Evolutionary conservation across 1,140 invertebrate species (phyloP).

Genomic region (Panagrolaimus sp.): DNA sequence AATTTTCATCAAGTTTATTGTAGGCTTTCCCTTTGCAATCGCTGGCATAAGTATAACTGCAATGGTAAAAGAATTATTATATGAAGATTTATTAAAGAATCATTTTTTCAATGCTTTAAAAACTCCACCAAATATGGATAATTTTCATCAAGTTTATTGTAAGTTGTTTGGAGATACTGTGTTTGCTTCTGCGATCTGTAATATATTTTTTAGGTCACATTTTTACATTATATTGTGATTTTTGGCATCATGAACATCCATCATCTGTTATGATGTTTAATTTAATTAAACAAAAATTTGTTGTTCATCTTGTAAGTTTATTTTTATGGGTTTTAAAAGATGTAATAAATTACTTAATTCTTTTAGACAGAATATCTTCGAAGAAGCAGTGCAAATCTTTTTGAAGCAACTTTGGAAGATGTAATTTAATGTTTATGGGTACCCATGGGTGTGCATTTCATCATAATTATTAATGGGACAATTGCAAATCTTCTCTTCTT

Average conservation of each 20-base stretch:
- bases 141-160: slow-evolving; percentile 89
- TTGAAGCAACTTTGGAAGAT: slow-evolving; percentile 21
- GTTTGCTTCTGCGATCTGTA: slow-evolving; percentile 12
- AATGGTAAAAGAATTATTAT: slow-evolving; percentile 75
- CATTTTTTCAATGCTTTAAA: slow-evolving; percentile 75
- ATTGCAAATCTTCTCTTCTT: no score
- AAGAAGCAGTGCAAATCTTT: slow-evolving; percentile 27
- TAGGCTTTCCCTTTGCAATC: slow-evolving; percentile 69
- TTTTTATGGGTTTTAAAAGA: no score
- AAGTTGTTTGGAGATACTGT: slow-evolving; percentile 41
- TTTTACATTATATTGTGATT: slow-evolving; percentile 39
- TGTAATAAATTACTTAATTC: no score
- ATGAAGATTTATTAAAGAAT: slow-evolving; percentile 74
- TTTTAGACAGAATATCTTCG: slow-evolving; percentile 21
- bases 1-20: slow-evolving; percentile 89
- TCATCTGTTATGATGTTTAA: slow-evolving; percentile 45
- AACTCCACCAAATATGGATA: slow-evolving; percentile 68
- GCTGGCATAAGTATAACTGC: slow-evolving; percentile 83
- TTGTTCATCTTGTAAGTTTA: slow-evolving; percentile 1
- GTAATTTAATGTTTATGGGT: neutral
- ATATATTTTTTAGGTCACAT: slow-evolving; percentile 34
- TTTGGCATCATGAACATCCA: slow-evolving; percentile 33
- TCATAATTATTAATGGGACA: neutral
- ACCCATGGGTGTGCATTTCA: neutral
- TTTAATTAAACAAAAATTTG: slow-evolving; percentile 33